Evolutionary conservation across 2,797 vertebrate genomes (phyloP).

Genomic region (Cichlasoma orientale): DNA sequence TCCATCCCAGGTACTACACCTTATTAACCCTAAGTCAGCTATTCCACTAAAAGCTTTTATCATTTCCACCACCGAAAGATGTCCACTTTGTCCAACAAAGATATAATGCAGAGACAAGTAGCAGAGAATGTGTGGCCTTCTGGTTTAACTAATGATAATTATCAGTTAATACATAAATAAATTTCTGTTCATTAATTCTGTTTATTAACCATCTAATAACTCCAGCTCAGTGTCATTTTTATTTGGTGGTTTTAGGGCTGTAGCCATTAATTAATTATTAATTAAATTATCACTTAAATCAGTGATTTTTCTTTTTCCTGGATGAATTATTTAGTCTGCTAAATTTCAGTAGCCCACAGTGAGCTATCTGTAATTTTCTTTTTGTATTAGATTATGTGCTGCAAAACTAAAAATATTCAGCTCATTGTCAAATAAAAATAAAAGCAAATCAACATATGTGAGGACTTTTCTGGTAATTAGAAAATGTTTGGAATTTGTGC

Average conservation of each 20-base stretch:
- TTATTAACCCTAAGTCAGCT: background rate
- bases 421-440: background rate
- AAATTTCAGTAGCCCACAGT: background rate
- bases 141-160: background rate
- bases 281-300: no score
- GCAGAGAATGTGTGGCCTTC: background rate
- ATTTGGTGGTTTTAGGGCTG: background rate
- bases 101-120: background rate
- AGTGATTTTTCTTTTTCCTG: no score
- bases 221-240: background rate
- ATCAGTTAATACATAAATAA: background rate
- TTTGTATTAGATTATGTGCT: background rate
- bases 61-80: background rate
- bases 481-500: background rate
- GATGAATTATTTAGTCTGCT: background rate
- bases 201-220: background rate
- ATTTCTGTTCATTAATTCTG: background rate
- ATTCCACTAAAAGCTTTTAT: background rate
- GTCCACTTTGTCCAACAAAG: background rate
- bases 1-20: conserved; percentile 91
- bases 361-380: no score
- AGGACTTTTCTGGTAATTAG: background rate
- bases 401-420: background rate
- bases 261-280: background rate
- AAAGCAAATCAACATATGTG: background rate